These are phyloP conservation scores for Poicephalus gulielmi DNA, from an alignment of 2,113 vertebrate genomes.

Conservation along the genomic window DNA sequence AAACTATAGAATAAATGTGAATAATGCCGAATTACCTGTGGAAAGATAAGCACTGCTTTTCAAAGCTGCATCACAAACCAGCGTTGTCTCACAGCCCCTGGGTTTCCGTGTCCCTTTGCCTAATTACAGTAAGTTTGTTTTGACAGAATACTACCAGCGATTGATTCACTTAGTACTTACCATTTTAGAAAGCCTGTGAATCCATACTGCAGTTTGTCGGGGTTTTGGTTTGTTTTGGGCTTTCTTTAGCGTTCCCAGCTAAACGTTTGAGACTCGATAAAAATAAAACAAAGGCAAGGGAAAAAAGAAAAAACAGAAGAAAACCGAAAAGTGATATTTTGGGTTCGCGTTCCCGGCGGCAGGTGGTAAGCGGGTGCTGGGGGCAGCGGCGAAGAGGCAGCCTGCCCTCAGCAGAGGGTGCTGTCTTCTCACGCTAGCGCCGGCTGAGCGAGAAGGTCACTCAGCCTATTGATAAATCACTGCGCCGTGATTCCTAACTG, in stretches of 20 bases:
- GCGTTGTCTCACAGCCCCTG: not conserved
- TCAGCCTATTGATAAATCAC: constrained; percentile 99
- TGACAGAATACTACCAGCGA: not conserved
- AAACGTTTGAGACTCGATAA: not conserved
- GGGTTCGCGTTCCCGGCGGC: not conserved
- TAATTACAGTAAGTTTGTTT: constrained; percentile 24
- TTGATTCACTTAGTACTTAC: not conserved
- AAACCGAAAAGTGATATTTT: accelerated
- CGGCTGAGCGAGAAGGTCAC: constrained; percentile 91
- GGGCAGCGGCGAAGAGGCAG: not conserved
- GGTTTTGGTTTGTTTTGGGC: no score
- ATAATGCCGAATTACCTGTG: accelerated
- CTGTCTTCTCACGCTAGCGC: constrained; percentile 77
- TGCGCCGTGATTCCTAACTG: constrained; percentile 99
- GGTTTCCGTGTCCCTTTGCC: not conserved
- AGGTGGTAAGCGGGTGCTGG: not conserved
- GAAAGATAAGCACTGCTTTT: accelerated
- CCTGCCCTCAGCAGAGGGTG: constrained; percentile 75
- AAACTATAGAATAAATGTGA: not conserved
- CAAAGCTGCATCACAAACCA: not conserved
- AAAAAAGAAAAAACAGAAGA: accelerated
- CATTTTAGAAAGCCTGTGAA: not conserved
- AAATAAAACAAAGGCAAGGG: not conserved
- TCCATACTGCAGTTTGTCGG: not conserved
- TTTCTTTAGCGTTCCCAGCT: not conserved